These are phyloP conservation scores for Pachyrhynchus sulphureomaculatus DNA, from an alignment of 1,140 invertebrate species.

Conservation along the genomic window DNA sequence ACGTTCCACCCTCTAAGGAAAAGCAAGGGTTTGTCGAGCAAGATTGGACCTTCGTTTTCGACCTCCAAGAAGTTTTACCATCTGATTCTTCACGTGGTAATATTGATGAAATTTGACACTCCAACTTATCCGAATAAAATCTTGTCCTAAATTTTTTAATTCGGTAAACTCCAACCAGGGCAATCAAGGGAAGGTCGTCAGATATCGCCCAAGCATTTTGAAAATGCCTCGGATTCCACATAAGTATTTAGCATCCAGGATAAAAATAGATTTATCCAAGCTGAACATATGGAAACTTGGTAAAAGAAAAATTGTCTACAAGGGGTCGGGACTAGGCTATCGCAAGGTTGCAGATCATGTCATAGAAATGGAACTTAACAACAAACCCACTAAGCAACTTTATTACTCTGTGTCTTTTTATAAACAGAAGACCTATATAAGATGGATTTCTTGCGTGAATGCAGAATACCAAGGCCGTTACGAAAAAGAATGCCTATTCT, in stretches of 20 bases:
- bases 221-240: neutral
- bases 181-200: neutral
- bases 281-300: neutral
- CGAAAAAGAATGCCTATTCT: slow-evolving; percentile 43
- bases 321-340: slow-evolving; percentile 12
- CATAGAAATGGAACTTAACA: slow-evolving; percentile 31
- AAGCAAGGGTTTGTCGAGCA: neutral
- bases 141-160: slow-evolving; percentile 2
- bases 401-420: slow-evolving; percentile 37
- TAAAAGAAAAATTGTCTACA: neutral
- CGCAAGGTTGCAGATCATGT: slow-evolving; percentile 37
- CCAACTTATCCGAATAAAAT: neutral
- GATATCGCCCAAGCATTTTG: neutral
- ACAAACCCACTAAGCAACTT: slow-evolving; percentile 40
- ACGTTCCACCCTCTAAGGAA: slow-evolving; percentile 8
- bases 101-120: neutral
- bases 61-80: no score
- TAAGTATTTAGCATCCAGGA: neutral
- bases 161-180: slow-evolving; percentile 10
- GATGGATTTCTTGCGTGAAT: slow-evolving; percentile 44
- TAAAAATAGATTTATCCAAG: neutral
- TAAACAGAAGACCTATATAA: slow-evolving; percentile 24
- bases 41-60: slow-evolving; percentile 6
- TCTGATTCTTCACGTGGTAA: no score
- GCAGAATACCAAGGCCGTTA: slow-evolving; percentile 41